Evolutionary conservation across 2,113 vertebrate genomes (phyloP), one percentile per base, ranked within the genome.

Genomic region (Gorsachius goisagi): DNA sequence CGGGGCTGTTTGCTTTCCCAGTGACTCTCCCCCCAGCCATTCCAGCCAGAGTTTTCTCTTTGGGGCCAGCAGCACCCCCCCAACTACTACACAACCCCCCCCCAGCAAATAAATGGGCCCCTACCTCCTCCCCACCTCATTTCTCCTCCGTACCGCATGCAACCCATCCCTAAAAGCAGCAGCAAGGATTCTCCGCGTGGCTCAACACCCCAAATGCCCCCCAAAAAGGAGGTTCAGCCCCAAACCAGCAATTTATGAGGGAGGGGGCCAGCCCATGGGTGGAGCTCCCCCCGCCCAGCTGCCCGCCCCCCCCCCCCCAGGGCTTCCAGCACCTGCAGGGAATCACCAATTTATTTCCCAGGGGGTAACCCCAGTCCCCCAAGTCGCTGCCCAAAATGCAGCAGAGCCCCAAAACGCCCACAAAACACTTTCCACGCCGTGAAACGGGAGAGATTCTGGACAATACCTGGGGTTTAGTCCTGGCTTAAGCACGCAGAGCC

Each of bases 201-300:
- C 18, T 66, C 11, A 7, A 13, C 15, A 37, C 62, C 39, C 62
- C 47, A 19, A 4, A 10, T 9, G 5, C 22, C 72, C 11, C 11
- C 4, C 44, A 11, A 5, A 19, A 1, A 16, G 6, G 24, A 11
- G 3, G 4, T 52, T 58, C 27, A 24, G 9, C 15, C 41, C 1
- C 11, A 4, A 8, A 68, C 0, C 1, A 68, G 32, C 35, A 21
- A 3, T 41, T 79, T 62, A 24, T 13, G 3, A 4, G 3, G 18
- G 28, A 28, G 16, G 19, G 5, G 44, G 52, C 9, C 45, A 7
- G 37, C 58, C 20, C 39, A 0, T 45, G 76, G 82, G 63, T 72
- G 89, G 53, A 75, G 49, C 52, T 71, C 11, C 0, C 26, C 44
- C 5, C 4, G 2, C 52, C 44, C 35, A 11, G 28, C 50, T 56